phyloP scores from a whole-genome alignment of 2,888 invertebrate genomes.

The Amblyjoppa proteus region DNA sequence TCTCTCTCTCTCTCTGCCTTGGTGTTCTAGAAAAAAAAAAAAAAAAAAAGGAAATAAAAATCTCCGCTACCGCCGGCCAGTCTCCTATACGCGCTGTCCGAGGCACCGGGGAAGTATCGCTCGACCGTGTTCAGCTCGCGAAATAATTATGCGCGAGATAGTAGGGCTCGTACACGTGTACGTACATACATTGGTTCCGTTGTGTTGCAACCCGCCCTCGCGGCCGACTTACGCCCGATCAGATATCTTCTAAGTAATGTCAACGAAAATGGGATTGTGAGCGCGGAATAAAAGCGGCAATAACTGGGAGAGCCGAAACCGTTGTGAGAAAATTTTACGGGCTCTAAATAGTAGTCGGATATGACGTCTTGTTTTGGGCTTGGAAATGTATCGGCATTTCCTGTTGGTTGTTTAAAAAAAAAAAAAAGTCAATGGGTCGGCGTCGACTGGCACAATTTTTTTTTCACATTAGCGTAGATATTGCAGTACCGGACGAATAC shows the following conservation, averaged over 20 bases:
- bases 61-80: conserved; percentile 1
- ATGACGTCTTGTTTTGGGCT: too few species aligned
- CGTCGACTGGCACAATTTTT: too few species aligned
- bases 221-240: conserved; percentile 23
- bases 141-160: conserved; percentile 77
- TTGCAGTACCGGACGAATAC: too few species aligned
- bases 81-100: conserved; percentile 10
- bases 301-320: neutral
- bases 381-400: too few species aligned
- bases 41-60: conserved; percentile 13
- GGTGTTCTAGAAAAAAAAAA: conserved; percentile 25
- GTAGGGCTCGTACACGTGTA: conserved; percentile 80
- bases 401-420: too few species aligned
- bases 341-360: neutral
- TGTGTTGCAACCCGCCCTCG: conserved; percentile 55
- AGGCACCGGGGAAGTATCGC: neutral
- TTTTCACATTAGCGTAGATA: too few species aligned
- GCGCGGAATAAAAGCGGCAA: neutral
- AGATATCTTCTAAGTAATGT: conserved; percentile 36
- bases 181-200: conserved; percentile 73
- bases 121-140: conserved; percentile 21
- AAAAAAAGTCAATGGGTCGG: too few species aligned
- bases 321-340: neutral
- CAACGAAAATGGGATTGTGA: conserved; percentile 5
- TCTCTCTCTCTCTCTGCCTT: neutral